A percentile compares a stretch with the other conserved stretches of the same genome.
Evolutionary conservation across 2,113 vertebrate species (phyloP).

Genomic region (Hyperopisus bebe): DNA sequence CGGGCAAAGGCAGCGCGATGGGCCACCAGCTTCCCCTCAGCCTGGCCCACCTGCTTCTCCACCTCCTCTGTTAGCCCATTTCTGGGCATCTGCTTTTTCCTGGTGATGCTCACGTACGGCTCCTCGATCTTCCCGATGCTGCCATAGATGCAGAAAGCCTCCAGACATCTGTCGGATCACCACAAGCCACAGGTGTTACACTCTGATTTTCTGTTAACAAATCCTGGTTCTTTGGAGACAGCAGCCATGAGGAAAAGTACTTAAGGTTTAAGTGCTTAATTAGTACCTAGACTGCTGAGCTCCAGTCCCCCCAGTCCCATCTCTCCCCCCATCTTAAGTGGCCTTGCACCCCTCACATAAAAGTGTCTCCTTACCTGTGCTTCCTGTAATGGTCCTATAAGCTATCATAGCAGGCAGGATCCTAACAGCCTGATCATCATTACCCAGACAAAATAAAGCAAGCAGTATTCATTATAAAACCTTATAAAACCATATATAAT

Average conservation of each 20-base stretch:
- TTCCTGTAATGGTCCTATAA: neutral
- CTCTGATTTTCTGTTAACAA: neutral
- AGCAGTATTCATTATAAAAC: neutral
- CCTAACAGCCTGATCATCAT: neutral
- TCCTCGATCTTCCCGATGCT: conserved; percentile 76
- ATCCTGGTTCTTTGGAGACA: neutral
- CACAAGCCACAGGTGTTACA: neutral
- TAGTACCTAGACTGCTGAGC: neutral
- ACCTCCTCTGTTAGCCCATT: conserved; percentile 80
- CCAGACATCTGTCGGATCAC: conserved; percentile 71
- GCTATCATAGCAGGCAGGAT: neutral
- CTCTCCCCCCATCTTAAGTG: neutral
- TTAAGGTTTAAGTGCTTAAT: neutral
- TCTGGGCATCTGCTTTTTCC: conserved; percentile 85
- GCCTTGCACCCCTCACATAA: neutral
- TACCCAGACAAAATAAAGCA: neutral
- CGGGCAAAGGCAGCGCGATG: conserved; percentile 89
- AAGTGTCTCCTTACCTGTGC: neutral
- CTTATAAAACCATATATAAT: neutral
- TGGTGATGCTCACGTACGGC: conserved; percentile 95
- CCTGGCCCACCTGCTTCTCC: conserved; percentile 92
- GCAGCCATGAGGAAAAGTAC: neutral
- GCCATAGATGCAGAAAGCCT: conserved; percentile 89
- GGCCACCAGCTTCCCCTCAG: conserved; percentile 84
- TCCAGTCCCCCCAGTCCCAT: neutral